Evolutionary conservation across 2,888 invertebrate genomes (phyloP).

Genomic region (Andricus curvator): DNA sequence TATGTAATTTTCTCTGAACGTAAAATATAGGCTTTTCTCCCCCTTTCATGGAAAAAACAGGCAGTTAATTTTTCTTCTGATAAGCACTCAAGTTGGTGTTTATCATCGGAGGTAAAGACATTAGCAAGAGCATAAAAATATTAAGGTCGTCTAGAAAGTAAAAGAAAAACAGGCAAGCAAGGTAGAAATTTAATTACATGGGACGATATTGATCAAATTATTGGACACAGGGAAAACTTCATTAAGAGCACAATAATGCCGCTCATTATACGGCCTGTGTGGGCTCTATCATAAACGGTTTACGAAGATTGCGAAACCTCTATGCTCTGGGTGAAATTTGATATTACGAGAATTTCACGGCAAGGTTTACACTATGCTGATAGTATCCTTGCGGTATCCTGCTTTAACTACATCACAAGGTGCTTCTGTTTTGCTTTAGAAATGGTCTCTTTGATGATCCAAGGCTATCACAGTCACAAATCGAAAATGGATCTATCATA

Average conservation of each 20-base stretch:
- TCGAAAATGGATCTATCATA: neutral
- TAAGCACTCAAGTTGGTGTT: neutral
- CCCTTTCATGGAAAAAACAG: neutral
- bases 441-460: slow-evolving; percentile 9
- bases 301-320: slow-evolving; percentile 20
- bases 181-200: slow-evolving; percentile 63
- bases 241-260: slow-evolving; percentile 60
- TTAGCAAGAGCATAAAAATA: neutral
- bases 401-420: neutral
- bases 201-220: slow-evolving; percentile 68
- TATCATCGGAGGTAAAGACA: neutral
- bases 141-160: neutral
- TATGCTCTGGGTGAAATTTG: slow-evolving; percentile 24
- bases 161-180: neutral
- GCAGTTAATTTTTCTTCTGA: neutral
- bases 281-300: neutral
- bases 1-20: too few species aligned
- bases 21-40: too few species aligned
- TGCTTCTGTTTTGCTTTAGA: neutral
- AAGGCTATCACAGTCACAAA: neutral
- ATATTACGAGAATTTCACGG: slow-evolving; percentile 8
- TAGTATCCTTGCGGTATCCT: neutral
- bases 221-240: slow-evolving; percentile 62
- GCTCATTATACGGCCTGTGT: slow-evolving; percentile 52
- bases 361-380: neutral